Conservation (phyloP, 1,140 invertebrate genomes). For the Caenorhabditis briggsae region DNA sequence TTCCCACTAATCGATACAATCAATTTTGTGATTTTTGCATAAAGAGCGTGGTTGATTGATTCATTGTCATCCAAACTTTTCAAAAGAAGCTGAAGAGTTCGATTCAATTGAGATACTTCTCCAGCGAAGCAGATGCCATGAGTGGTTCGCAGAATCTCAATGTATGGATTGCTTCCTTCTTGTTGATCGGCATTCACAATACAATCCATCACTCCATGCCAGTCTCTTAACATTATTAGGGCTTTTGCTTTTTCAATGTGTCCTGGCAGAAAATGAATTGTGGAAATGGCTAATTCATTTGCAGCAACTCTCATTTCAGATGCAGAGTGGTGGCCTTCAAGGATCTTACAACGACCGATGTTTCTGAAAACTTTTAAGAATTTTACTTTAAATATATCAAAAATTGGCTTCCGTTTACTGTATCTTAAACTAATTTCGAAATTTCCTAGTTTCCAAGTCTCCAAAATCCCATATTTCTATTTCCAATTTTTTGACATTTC, state of each 20-base stretch:
- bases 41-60: neutral
- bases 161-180: constrained; percentile 20
- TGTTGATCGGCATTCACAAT: constrained; percentile 42
- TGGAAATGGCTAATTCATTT: constrained; percentile 14
- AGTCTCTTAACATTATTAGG: constrained; percentile 24
- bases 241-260: constrained; percentile 47
- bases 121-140: constrained; percentile 12
- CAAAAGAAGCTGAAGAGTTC: constrained; percentile 20
- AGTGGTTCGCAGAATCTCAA: constrained; percentile 4
- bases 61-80: constrained; percentile 50
- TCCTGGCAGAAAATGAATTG: constrained; percentile 28
- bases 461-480: too few relatives aligned
- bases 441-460: too few relatives aligned
- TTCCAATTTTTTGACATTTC: too few relatives aligned
- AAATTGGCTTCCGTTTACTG: too few relatives aligned
- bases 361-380: neutral
- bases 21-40: constrained; percentile 8
- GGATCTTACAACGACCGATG: constrained; percentile 26
- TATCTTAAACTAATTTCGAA: too few relatives aligned
- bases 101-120: constrained; percentile 5
- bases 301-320: constrained; percentile 35
- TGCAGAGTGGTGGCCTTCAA: constrained; percentile 21
- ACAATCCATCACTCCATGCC: constrained; percentile 43
- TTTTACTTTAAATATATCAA: too few relatives aligned
- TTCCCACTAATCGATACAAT: constrained; percentile 35